Evolutionary conservation across 1,140 invertebrate genomes (phyloP), one percentile per base, ranked within the genome.

Genomic region (Anadara kagoshimensis): DNA sequence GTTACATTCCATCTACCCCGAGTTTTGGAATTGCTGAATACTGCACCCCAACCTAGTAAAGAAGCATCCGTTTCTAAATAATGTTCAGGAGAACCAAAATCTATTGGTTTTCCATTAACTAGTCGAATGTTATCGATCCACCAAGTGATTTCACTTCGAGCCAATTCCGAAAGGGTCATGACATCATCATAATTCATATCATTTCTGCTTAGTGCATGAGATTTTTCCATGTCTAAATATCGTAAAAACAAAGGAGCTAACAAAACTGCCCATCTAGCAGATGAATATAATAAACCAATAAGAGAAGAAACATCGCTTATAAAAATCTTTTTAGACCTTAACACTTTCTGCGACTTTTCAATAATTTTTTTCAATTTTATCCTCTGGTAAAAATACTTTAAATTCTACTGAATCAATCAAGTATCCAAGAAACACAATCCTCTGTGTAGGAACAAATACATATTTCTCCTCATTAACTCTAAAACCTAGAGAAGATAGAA

Each of bases 1-100:
- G 53, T n/a, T 26, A 41, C 10, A 20, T 58, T 41, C 76, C 76
- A 78, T 45, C 44, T 45, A 24, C 58, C 73, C 7, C 56, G 29
- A 26, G 49, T 51, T 24, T 11, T 53, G 8, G 8, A 10, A 8
- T 44, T 16, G 16, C 47, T 5, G 5, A 22, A 22, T 5, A 47
- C 45, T 47, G 45, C 45, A 8, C 69, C 68, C 54, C 29, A 76
- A 29, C 74, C 69, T n/a, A 12, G 14, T 22, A 61, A 56, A 5
- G 69, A 72, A 10, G 69, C 63, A 68, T 76, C 69, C 26, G 63
- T 68, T 20, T 63, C 20, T 63, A 45, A 68, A 70, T 51, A 43
- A 54, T 14, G 5, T 59, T 45, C 14, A 36, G n/a, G 18, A 20
- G 58, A 22, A 36, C 62, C 0, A 16, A 43, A 1, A 4, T 8